Conservation (phyloP, 2,888 invertebrate species). For the Ganaspis brasiliensis region DNA sequence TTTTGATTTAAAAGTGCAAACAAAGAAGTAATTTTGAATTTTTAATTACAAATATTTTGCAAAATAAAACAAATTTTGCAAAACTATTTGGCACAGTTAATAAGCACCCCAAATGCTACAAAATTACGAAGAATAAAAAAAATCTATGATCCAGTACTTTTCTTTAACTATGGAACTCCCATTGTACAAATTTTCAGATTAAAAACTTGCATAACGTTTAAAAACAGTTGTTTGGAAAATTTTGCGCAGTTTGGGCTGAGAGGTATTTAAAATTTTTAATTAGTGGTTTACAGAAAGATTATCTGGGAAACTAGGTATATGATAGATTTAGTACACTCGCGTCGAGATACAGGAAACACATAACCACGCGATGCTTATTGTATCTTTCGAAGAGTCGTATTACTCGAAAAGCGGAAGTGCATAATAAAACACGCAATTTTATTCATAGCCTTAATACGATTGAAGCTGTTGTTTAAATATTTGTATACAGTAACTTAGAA, state of each 20-base stretch:
- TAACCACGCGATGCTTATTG: conserved; percentile 18
- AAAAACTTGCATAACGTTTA: no score
- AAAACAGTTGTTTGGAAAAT: no score
- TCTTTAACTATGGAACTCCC: no score
- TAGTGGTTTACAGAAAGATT: not conserved
- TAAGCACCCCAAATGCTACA: no score
- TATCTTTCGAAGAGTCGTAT: conserved; percentile 16
- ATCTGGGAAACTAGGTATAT: not conserved
- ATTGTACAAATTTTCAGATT: no score
- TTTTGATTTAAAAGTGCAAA: no score
- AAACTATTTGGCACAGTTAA: no score
- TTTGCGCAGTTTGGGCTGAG: not conserved
- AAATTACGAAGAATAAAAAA: no score
- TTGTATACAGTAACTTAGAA: not conserved
- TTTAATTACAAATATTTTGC: no score
- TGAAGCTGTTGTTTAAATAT: not conserved
- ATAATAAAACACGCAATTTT: conserved; percentile 29
- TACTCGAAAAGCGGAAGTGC: conserved; percentile 25
- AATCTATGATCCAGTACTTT: no score
- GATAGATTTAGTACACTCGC: not conserved
- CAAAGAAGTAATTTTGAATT: no score
- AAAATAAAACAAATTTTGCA: no score
- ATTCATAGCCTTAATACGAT: not conserved
- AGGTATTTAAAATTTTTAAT: not conserved
- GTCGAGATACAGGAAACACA: conserved; percentile 21